Conservation (phyloP, 2,113 vertebrate species). For the Calidris pugnax region DNA sequence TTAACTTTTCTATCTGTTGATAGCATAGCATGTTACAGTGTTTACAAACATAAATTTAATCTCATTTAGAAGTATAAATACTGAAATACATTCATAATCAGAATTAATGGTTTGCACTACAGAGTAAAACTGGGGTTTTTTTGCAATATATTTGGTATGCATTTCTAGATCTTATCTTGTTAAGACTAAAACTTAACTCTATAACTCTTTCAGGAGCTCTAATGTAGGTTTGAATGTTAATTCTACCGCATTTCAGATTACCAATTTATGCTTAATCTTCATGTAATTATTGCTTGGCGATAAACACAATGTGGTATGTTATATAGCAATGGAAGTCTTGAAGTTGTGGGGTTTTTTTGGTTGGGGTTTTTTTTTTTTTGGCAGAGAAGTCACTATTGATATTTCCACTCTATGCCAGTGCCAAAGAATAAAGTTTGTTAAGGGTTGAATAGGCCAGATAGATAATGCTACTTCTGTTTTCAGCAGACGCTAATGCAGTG, state of each 20-base stretch:
- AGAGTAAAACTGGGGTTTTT: background rate
- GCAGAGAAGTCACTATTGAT: constrained; percentile 17
- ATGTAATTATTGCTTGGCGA: background rate
- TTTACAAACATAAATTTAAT: constrained; percentile 9
- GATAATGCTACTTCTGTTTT: constrained; percentile 60
- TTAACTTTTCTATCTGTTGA: background rate
- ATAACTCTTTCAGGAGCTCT: background rate
- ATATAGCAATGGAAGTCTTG: background rate
- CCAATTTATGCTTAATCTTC: background rate
- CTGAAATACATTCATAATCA: background rate
- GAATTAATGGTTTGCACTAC: background rate
- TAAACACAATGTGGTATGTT: background rate
- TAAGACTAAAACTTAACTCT: background rate
- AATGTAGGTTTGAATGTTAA: background rate
- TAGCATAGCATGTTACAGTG: background rate
- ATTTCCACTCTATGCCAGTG: background rate
- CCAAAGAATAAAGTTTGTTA: constrained; percentile 44
- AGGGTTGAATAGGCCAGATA: constrained; percentile 43
- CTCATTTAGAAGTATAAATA: constrained; percentile 5
- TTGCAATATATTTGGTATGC: background rate
- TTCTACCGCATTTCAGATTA: constrained; percentile 1
- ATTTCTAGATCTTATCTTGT: background rate
- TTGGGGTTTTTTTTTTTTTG: background rate
- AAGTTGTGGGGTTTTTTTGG: background rate
- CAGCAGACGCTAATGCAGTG: constrained; percentile 20